Conservation (phyloP, 2,113 vertebrate species). For the Cathartes aura region DNA sequence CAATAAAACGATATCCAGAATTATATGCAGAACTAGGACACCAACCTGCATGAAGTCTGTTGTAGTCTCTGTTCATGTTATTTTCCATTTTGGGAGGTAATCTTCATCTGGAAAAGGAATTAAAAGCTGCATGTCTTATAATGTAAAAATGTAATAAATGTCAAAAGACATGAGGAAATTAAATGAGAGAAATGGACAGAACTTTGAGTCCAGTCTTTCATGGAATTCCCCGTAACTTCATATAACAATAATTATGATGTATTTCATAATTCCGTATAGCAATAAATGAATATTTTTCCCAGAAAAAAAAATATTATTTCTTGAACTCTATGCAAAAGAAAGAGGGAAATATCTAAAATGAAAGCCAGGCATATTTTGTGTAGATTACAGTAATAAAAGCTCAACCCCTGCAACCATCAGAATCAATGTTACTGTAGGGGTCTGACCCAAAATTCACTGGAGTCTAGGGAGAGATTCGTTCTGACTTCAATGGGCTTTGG, state of each 20-base stretch:
- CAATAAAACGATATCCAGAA: background rate
- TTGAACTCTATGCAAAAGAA: background rate
- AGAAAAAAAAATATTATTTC: background rate
- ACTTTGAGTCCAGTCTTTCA: background rate
- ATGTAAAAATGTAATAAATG: background rate
- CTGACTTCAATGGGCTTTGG: slow-evolving; percentile 63
- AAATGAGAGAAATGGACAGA: background rate
- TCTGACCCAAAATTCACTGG: slow-evolving; percentile 64
- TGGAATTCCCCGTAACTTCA: background rate
- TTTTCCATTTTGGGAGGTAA: background rate
- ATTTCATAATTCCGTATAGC: background rate
- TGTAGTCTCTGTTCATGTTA: background rate
- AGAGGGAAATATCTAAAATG: slow-evolving; percentile 11
- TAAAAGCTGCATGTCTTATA: background rate
- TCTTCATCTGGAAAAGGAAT: background rate
- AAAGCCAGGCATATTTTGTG: slow-evolving; percentile 55
- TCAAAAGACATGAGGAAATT: background rate
- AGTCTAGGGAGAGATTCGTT: slow-evolving; percentile 58
- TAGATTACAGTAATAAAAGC: slow-evolving; percentile 61
- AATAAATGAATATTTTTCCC: background rate
- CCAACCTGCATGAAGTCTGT: background rate
- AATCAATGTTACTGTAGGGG: slow-evolving; percentile 52
- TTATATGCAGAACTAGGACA: background rate
- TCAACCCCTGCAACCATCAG: slow-evolving; percentile 46
- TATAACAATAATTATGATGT: background rate